Evolutionary conservation across 2,113 vertebrate genomes (phyloP).

Genomic region (Pseudolaguvia tuberculata): DNA sequence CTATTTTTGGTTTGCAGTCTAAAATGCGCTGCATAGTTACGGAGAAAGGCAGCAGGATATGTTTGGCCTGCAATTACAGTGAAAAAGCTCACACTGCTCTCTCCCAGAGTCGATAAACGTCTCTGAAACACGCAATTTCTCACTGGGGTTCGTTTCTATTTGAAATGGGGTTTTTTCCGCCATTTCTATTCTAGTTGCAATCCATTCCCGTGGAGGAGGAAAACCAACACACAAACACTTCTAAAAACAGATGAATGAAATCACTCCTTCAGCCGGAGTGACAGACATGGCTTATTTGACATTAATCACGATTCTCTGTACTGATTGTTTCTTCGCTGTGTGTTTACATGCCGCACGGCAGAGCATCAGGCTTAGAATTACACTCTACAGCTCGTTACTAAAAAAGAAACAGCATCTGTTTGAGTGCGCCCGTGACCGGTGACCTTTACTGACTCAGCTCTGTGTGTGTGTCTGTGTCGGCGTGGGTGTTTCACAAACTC

Average conservation of each 20-base stretch:
- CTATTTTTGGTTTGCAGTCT: constrained; percentile 23
- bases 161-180: neutral
- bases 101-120: neutral
- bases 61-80: constrained; percentile 14
- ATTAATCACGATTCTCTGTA: neutral
- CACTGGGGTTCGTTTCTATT: neutral
- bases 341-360: neutral
- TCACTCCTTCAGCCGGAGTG: neutral
- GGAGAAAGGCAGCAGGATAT: constrained; percentile 9
- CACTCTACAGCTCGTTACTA: neutral
- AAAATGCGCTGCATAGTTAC: too few relatives aligned
- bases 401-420: constrained; percentile 34
- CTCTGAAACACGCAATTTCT: neutral
- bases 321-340: neutral
- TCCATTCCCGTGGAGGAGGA: neutral
- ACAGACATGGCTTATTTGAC: neutral
- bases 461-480: too few relatives aligned
- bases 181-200: constrained; percentile 1
- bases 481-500: too few relatives aligned
- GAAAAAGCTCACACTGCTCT: constrained; percentile 19
- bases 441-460: constrained; percentile 17
- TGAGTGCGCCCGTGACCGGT: neutral
- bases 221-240: neutral
- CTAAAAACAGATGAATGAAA: neutral
- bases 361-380: neutral